Evolutionary conservation across 2,113 vertebrate genomes (phyloP).

Genomic region (Nerophis lumbriciformis): DNA sequence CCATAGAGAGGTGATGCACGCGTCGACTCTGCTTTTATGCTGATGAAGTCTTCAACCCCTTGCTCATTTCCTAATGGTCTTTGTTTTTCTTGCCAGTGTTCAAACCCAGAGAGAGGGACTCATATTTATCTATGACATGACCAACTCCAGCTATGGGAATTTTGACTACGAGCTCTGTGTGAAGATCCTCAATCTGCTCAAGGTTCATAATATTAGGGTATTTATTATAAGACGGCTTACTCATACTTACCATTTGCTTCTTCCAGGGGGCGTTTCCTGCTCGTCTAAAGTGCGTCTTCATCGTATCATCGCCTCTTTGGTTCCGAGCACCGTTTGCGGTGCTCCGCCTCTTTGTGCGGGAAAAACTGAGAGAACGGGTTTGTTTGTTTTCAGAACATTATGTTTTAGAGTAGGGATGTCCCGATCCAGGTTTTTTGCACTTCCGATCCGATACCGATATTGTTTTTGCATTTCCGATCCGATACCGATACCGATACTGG

Average conservation of each 20-base stretch:
- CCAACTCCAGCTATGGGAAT: conserved; percentile 74
- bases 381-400: conserved; percentile 6
- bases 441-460: too few species aligned
- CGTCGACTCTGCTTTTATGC: too few species aligned
- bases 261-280: conserved; percentile 75
- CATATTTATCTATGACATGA: conserved; percentile 82
- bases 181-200: conserved; percentile 78
- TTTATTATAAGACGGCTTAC: background rate
- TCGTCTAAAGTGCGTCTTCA: conserved; percentile 77
- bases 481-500: too few species aligned
- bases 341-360: conserved; percentile 74
- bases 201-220: conserved; percentile 52
- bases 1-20: conserved; percentile 70
- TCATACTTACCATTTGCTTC: conserved; percentile 7
- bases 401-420: too few species aligned
- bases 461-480: too few species aligned
- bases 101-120: conserved; percentile 77
- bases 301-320: conserved; percentile 77
- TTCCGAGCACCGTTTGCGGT: conserved; percentile 76
- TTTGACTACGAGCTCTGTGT: conserved; percentile 80
- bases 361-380: conserved; percentile 77
- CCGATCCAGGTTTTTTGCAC: too few species aligned
- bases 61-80: conserved; percentile 20
- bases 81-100: conserved; percentile 43
- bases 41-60: background rate